phyloP scores from a whole-genome alignment of 2,797 vertebrate species.

The Anguilla anguilla region DNA sequence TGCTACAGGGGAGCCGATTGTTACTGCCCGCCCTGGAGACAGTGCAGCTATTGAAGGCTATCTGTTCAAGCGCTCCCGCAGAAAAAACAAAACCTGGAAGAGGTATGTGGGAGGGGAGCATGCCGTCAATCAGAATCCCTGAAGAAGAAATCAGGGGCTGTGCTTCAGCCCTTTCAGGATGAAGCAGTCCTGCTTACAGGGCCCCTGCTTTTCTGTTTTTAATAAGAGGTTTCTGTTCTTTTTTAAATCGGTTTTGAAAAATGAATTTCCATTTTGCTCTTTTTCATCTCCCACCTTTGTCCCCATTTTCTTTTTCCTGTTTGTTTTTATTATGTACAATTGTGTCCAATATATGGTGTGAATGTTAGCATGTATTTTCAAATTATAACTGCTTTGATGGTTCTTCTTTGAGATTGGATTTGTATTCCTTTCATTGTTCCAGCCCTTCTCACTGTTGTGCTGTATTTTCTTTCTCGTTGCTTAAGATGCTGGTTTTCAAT shows the following conservation, averaged over 20 bases:
- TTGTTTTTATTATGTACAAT: background rate
- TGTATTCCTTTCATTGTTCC: background rate
- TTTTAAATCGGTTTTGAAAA: background rate
- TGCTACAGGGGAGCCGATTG: slow-evolving; percentile 64
- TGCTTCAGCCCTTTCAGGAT: background rate
- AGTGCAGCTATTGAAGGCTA: slow-evolving; percentile 68
- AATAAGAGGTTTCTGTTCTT: background rate
- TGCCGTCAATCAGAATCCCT: background rate
- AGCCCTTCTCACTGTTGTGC: background rate
- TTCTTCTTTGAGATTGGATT: background rate
- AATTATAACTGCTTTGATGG: background rate
- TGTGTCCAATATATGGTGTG: background rate
- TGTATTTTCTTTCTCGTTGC: slow-evolving; percentile 17
- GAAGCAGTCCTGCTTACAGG: background rate
- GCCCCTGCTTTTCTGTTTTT: background rate
- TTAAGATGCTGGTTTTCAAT: slow-evolving; percentile 73
- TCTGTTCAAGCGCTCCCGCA: slow-evolving; percentile 74
- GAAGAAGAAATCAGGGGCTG: background rate
- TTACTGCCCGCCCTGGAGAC: slow-evolving; percentile 46
- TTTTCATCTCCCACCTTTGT: background rate
- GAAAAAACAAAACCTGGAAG: slow-evolving; percentile 75
- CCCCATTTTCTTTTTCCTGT: background rate
- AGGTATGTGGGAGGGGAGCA: slow-evolving; percentile 54
- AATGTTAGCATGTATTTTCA: background rate
- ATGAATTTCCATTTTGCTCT: background rate